These are phyloP conservation scores for Harpegnathos saltator DNA, from an alignment of 1,140 invertebrate genomes.

Conservation along the genomic window DNA sequence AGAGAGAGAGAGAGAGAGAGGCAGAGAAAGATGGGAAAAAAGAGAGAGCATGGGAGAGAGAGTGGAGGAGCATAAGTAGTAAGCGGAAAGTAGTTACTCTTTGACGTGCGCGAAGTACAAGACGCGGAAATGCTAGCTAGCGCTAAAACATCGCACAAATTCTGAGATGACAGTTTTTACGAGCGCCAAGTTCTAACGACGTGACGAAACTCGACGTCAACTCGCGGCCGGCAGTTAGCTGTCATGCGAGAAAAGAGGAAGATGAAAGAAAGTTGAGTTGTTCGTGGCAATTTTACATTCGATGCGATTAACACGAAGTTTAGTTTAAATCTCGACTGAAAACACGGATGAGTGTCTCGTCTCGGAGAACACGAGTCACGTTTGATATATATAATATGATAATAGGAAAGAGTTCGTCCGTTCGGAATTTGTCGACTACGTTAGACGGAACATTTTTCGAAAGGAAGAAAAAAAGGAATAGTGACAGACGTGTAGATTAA, in stretches of 20 bases:
- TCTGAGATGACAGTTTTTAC: conserved; percentile 38
- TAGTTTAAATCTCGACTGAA: conserved; percentile 47
- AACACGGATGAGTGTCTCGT: conserved; percentile 2
- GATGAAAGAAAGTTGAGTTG: background rate
- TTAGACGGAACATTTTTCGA: background rate
- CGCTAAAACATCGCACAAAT: conserved; percentile 45
- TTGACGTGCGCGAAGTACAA: conserved; percentile 36
- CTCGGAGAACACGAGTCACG: background rate
- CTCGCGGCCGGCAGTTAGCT: background rate
- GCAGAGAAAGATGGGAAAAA: too few species aligned
- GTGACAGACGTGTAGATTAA: too few species aligned
- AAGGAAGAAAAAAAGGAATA: background rate
- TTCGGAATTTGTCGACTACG: background rate
- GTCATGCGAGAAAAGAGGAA: background rate
- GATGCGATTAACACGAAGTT: conserved; percentile 46
- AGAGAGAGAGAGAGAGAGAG: too few species aligned
- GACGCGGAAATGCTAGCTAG: conserved; percentile 8
- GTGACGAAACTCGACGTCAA: conserved; percentile 24
- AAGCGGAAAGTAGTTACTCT: conserved; percentile 22
- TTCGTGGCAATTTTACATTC: conserved; percentile 24
- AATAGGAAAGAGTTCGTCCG: conserved; percentile 4
- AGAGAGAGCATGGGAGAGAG: too few species aligned
- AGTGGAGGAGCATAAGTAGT: too few species aligned
- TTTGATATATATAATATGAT: too few species aligned
- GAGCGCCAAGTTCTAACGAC: conserved; percentile 48